These are phyloP conservation scores for Hyperoplus immaculatus DNA, from an alignment of 2,797 vertebrate genomes.

Conservation along the genomic window DNA sequence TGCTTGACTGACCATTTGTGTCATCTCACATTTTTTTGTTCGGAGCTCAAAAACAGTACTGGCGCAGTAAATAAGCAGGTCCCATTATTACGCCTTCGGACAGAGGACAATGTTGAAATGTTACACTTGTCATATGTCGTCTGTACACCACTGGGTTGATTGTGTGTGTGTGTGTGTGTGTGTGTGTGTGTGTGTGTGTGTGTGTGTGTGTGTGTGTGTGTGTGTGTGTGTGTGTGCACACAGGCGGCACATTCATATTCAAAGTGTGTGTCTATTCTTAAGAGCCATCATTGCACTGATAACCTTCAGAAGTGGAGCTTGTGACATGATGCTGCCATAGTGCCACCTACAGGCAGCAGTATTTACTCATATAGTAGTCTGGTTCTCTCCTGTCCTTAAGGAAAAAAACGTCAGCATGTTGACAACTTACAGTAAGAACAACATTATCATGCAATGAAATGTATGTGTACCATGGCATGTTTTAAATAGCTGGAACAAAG, in stretches of 20 bases:
- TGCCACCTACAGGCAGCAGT: constrained; percentile 75
- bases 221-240: constrained; percentile 22
- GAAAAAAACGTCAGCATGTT: not conserved
- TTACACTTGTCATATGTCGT: constrained; percentile 67
- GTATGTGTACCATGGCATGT: not conserved
- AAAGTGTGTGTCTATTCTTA: constrained; percentile 18
- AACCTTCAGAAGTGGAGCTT: constrained; percentile 7
- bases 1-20: not conserved
- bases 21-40: constrained; percentile 11
- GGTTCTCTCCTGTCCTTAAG: not conserved
- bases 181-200: constrained; percentile 30
- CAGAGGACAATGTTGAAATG: constrained; percentile 65
- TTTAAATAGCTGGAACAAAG: not conserved
- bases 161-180: constrained; percentile 28
- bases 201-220: constrained; percentile 22
- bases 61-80: constrained; percentile 32
- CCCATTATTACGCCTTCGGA: constrained; percentile 20
- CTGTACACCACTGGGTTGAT: constrained; percentile 62
- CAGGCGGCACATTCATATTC: constrained; percentile 5
- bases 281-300: constrained; percentile 13
- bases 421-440: not conserved
- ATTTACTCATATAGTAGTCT: not conserved
- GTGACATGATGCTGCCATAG: constrained; percentile 50
- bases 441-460: not conserved
- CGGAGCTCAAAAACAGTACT: constrained; percentile 6